A percentile compares a stretch with the other conserved stretches of the same genome.
phyloP scores from a whole-genome alignment of 2,797 vertebrate species.

The Macroramphosus scolopax region DNA sequence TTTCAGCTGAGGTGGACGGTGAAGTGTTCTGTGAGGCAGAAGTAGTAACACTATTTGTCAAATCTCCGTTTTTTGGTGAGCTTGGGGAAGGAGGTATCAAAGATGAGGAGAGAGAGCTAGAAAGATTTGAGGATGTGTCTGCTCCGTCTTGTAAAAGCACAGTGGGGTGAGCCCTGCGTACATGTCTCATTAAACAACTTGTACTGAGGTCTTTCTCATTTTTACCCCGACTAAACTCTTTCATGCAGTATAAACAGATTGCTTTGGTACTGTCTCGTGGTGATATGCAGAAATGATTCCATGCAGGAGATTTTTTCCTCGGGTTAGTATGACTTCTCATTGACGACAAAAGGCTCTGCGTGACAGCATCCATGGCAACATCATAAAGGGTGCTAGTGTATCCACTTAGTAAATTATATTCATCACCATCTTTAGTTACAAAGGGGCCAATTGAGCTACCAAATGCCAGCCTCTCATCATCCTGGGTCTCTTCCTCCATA shows the following conservation, averaged over 20 bases:
- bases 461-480: constrained; percentile 81
- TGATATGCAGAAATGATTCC: constrained; percentile 99
- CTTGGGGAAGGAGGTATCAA: constrained; percentile 80
- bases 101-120: constrained; percentile 66
- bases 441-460: constrained; percentile 79
- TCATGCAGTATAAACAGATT: constrained; percentile 99
- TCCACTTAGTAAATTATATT: constrained; percentile 89
- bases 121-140: constrained; percentile 73
- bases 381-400: constrained; percentile 95
- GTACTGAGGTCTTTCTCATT: constrained; percentile 99
- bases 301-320: constrained; percentile 95
- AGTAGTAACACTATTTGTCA: constrained; percentile 65
- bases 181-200: constrained; percentile 98
- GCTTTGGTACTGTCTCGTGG: constrained; percentile 97
- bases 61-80: constrained; percentile 83
- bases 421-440: constrained; percentile 83
- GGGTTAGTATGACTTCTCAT: constrained; percentile 86
- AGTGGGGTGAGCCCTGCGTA: constrained; percentile 93
- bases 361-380: constrained; percentile 97
- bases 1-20: constrained; percentile 82
- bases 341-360: constrained; percentile 92
- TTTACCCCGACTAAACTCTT: constrained; percentile 97
- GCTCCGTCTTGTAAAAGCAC: constrained; percentile 85
- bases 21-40: constrained; percentile 78
- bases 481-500: constrained; percentile 78